These are phyloP conservation scores for Onychomys arenicola DNA, from an alignment of 2,797 vertebrate species.

Conservation along the genomic window DNA sequence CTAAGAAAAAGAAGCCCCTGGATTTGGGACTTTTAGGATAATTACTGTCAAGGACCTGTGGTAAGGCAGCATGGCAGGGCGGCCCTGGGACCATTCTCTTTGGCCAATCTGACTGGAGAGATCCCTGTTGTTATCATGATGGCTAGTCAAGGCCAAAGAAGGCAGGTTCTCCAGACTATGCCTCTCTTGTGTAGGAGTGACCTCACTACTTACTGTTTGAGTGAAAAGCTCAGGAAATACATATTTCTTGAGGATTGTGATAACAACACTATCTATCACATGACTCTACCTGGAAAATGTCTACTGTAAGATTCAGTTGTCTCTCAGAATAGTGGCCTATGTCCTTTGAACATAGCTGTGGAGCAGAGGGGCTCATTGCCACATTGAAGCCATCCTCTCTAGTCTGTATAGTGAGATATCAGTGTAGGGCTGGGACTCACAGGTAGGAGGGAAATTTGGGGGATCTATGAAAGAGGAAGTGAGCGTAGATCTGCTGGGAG, in stretches of 20 bases:
- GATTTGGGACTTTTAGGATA: background rate
- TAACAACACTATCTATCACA: background rate
- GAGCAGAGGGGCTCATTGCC: fast-evolving
- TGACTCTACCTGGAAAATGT: background rate
- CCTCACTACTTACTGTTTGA: fast-evolving
- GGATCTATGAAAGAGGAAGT: background rate
- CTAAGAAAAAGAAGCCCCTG: background rate
- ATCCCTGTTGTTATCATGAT: background rate
- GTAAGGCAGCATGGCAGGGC: fast-evolving
- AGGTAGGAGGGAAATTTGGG: background rate
- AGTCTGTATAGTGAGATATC: background rate
- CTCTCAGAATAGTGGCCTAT: background rate
- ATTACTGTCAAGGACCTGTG: background rate
- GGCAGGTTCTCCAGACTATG: no score
- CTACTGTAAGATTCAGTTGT: background rate
- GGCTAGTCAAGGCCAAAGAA: background rate
- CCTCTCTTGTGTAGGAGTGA: fast-evolving
- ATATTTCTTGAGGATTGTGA: background rate
- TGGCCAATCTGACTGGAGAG: background rate
- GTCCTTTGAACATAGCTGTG: background rate
- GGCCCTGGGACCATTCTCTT: background rate
- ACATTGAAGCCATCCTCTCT: background rate
- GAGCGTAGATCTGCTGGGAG: background rate
- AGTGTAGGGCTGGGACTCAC: background rate
- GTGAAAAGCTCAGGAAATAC: background rate